Conservation (phyloP, 2,113 vertebrate species). For the Sciurus niger region DNA sequence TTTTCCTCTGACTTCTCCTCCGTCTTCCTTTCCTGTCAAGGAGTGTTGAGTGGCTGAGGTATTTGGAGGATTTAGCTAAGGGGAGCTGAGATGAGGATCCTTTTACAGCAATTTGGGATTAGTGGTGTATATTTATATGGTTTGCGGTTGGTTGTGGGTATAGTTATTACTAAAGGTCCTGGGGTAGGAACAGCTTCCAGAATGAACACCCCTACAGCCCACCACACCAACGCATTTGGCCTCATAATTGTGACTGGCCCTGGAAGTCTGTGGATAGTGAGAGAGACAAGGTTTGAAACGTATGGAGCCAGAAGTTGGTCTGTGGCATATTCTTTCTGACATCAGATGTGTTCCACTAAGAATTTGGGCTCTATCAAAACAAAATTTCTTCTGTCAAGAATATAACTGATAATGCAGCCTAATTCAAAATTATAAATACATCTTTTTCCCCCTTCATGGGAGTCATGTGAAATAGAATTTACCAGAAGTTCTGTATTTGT, state of each 20-base stretch:
- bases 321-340: neutral
- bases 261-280: neutral
- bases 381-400: neutral
- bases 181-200: neutral
- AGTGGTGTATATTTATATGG: neutral
- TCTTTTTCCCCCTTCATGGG: neutral
- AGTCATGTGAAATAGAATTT: constrained; percentile 6
- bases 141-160: neutral
- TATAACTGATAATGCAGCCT: neutral
- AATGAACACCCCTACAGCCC: neutral
- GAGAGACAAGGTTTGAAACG: constrained; percentile 12
- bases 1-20: neutral
- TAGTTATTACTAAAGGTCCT: neutral
- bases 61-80: neutral
- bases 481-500: neutral
- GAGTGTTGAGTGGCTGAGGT: neutral
- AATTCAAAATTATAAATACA: neutral
- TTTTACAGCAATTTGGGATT: neutral
- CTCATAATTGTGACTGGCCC: neutral
- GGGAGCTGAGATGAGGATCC: constrained; percentile 10
- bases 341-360: neutral
- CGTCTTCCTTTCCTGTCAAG: neutral
- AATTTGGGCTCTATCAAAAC: constrained; percentile 7
- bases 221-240: neutral
- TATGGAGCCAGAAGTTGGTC: neutral